Evolutionary conservation across 2,113 vertebrate species (phyloP), one percentile per base, ranked within the genome.

Genomic region (Cygnus buccinator): DNA sequence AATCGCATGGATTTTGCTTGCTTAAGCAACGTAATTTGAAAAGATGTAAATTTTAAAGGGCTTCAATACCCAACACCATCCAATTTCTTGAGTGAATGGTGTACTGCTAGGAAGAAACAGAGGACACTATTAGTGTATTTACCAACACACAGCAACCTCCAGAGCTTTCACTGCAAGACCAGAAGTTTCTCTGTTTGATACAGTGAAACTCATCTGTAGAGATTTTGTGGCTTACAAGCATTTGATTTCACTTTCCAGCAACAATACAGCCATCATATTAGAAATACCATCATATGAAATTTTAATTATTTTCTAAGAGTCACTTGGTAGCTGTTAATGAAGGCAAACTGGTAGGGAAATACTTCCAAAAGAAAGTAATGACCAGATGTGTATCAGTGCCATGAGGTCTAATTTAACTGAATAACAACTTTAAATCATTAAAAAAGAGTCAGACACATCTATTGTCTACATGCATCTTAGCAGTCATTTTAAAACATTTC

Each of bases 211-310:
- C 84, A 84, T 66, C 70, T 93, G 55, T 46, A 77, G 84, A 94
- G 41, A 29, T 87, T 68, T 5, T 83, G 86, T 1, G 15, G 63
- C 74, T 92, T 87, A 84, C n/a, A 84, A 87, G n/a, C 71, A 87
- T 84, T 92, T 87, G 80, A 94, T 96, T 96, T 96, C 67, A 85
- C 58, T 95, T 94, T 82, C 57, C 67, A 68, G 67, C 50, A 89
- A 91, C 67, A 87, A 82, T 75, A 61, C 23, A 29, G 37, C n/a
- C 80, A 83, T 73, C 26, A 0, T 87, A 92, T 82, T 92, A 87
- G 31, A 94, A 93, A 93, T 33, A 75, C 3, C n/a, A 82, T 59
- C 62, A 91, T 89, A 92, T 54, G 28, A 83, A 82, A 68, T 84
- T 65, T 89, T 70, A 91, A 84, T 94, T 94, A 89, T 80, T 96